These are phyloP conservation scores for Hermaeophaga mercurialis DNA, from an alignment of 2,888 invertebrate species.

Conservation along the genomic window DNA sequence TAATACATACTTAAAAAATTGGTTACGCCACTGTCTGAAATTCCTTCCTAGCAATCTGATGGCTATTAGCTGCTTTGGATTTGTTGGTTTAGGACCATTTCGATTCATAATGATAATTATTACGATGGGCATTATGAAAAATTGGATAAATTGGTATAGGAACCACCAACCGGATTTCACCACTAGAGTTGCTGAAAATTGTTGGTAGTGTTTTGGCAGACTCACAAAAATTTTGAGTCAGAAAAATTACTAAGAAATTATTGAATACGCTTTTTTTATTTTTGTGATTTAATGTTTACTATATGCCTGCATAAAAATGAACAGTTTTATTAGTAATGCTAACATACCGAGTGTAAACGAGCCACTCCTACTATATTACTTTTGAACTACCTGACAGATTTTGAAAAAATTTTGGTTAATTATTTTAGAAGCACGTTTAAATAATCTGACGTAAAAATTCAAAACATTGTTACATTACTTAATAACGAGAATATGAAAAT, in stretches of 20 bases:
- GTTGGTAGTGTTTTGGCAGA: conserved; percentile 6
- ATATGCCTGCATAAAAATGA: too few relatives aligned
- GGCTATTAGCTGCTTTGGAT: conserved; percentile 21
- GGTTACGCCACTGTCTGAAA: conserved; percentile 5
- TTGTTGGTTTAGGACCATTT: conserved; percentile 27
- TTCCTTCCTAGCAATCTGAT: conserved; percentile 17
- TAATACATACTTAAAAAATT: too few relatives aligned
- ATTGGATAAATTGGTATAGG: conserved; percentile 21
- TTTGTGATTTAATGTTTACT: too few relatives aligned
- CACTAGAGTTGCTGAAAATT: not conserved
- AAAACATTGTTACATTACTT: too few relatives aligned
- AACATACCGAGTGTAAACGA: not conserved
- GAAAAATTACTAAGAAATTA: too few relatives aligned
- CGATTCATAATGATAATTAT: conserved; percentile 24
- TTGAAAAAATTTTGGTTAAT: not conserved
- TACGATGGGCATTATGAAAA: conserved; percentile 19
- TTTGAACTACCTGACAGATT: too few relatives aligned
- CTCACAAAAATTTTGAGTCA: conserved; percentile 3
- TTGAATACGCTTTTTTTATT: too few relatives aligned
- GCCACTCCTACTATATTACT: too few relatives aligned
- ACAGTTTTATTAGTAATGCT: not conserved
- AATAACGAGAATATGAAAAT: too few relatives aligned
- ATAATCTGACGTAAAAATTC: too few relatives aligned
- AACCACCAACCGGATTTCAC: conserved; percentile 10
- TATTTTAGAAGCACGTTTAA: too few relatives aligned